Percentiles rank a stretch among this genome's conserved stretches.
These are phyloP conservation scores for Upupa epops DNA, from an alignment of 2,113 vertebrate genomes.

Conservation along the genomic window DNA sequence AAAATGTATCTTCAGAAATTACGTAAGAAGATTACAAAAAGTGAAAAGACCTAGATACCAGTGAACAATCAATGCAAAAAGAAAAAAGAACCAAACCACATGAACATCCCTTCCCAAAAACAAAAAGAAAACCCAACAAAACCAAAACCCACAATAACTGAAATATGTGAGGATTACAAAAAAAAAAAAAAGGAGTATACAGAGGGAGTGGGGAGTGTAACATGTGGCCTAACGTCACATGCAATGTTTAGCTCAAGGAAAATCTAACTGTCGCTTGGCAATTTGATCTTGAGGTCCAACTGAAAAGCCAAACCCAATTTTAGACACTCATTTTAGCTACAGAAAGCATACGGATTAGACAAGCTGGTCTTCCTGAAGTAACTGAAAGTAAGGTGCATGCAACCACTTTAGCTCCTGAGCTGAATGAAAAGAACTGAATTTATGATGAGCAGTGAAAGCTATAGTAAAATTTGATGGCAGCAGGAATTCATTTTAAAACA, in stretches of 20 bases:
- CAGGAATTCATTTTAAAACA: constrained; percentile 24
- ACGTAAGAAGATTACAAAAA: not conserved
- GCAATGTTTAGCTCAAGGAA: not conserved
- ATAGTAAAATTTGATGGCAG: constrained; percentile 22
- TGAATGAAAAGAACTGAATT: constrained; percentile 42
- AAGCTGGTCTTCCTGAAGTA: constrained; percentile 9
- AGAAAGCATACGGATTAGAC: constrained; percentile 15
- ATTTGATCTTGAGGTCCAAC: not conserved
- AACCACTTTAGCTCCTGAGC: constrained; percentile 17
- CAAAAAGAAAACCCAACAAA: not conserved
- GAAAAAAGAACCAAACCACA: not conserved
- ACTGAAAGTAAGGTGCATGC: constrained; percentile 9
- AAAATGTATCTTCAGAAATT: not conserved
- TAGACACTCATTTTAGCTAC: constrained; percentile 31
- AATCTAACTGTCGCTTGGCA: constrained; percentile 17
- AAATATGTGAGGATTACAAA: not conserved
- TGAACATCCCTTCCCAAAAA: not conserved
- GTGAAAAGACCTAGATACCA: not conserved
- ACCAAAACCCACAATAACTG: not conserved
- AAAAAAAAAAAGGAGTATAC: not conserved
- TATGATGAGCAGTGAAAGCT: constrained; percentile 41
- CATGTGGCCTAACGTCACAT: not conserved
- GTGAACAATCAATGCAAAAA: not conserved
- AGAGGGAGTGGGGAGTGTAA: not conserved
- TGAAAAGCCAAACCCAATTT: constrained; percentile 28